Evolutionary conservation across 2,113 vertebrate species (phyloP), one percentile per base, ranked within the genome.

Genomic region (Lagenorhynchus albirostris): DNA sequence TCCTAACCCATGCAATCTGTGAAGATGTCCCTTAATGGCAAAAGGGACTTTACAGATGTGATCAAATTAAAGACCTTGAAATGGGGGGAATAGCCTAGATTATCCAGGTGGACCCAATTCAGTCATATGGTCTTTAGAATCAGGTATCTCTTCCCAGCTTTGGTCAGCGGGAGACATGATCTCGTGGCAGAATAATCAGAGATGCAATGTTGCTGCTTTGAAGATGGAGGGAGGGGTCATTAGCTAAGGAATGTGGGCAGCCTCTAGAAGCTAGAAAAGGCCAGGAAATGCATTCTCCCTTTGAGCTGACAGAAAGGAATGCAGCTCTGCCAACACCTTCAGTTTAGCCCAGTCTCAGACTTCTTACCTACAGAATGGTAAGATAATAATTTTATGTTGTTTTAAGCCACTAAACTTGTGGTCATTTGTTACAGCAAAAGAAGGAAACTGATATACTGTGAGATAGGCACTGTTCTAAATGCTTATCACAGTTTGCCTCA

Each of bases 161-260:
- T n/a, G 44, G 25, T 91, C 33, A 58, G 60, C 70, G 14, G 29
- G 13, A 38, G 29, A 23, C 4, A 4, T 0, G 8, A 14, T 10
- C 0, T 10, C 0, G 1, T 0, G 2, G 14, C 2, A 17, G 10
- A 26, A n/a, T 55, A 8, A 55, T 10, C 38, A 53, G 10, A 47
- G 29, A 33, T 0, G 12, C 1, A 6, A 0, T 5, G 12, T 1
- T 10, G 11, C 21, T 85, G 11, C 18, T 86, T 5, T 44, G 38
- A 91, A 86, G 53, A 71, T 0, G 14, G 29, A 88, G 3, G 33
- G 25, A 25, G 44, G 1, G 6, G 2, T 10, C 11, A 6, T 1
- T 8, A 67, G 31, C 38, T 68, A 58, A 87, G 26, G 36, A 60
- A 55, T 26, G 3, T 17, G 13, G 31, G 62, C 12, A 88, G 53